Base-by-base conservation (phyloP, 53 echinoderm and acorn worm species). In the Temnopleurus reevesii region DNA sequence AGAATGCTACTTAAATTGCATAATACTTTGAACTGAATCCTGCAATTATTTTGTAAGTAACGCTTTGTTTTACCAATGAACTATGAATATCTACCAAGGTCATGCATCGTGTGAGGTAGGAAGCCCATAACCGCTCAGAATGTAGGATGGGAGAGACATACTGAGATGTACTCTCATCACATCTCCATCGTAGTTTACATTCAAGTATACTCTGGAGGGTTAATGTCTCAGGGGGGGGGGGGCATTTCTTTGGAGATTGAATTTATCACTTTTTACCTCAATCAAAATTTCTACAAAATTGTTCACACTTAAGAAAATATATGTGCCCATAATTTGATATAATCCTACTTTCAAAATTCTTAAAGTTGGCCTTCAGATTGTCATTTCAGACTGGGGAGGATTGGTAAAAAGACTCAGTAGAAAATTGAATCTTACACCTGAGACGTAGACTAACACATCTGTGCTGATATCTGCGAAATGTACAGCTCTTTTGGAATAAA, bases 141-240 rank as follows among this genome's bases (percentile, higher is more conserved):
- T 71, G 71, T 63, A 71, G 28, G 28, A 71, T 23, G 41, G 41
- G 36, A 71, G 71, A 71, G 71, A 71, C 71, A 41, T 71, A 17
- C 71, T 41, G 71, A 41, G 41, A 71, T 71, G 36, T 71, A 71
- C 41, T 41, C 71, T 71, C 9, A 23, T 71, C 71, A 71, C 71
- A 41, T 71, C 8, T 18, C 38, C 43, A 43, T 71, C 71, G 36
- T 71, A 71, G 71, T 71, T 71, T 71, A 8, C 6, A 36, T 71
- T 10, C n/a, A 36, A 71, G 71, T 71, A 71, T 71, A 12, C 71
- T 41, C 71, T 34, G 28, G 71, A 41, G 71, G 41, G 6, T 34
- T 63, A 30, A 19, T 36, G 41, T 71, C n/a, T n/a, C n/a, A n/a
- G n/a, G n/a, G n/a, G n/a, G n/a, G n/a, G n/a, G n/a, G n/a, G n/a